Base-by-base conservation (phyloP, 2,797 vertebrate genomes). In the Sebastolobus altivelis region DNA sequence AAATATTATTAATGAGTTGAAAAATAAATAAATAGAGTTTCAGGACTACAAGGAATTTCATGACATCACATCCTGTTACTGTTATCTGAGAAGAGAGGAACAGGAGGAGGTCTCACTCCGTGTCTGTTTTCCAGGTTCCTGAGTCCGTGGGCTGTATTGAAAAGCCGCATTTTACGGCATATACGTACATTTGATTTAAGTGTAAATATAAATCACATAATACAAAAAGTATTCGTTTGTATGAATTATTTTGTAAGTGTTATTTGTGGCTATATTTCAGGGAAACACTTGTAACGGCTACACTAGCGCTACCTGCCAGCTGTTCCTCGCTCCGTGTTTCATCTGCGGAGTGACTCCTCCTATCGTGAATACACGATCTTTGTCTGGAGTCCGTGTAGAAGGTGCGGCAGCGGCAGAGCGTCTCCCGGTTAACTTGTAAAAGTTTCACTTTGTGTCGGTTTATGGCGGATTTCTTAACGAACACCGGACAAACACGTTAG, bases 51-150 rank as follows among this genome's bases (percentile, higher is more conserved):
- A 74, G 94, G 97, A 82, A 88, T 88, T 71, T 38, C 67, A 33
- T 89, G 88, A 91, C 86, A 0, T 88, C 88, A 91, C 29, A 8
- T 93, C 91, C 92, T 75, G 85, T 79, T 69, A 16, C 1, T 9
- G 22, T 22, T 37, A 12, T 1, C 55, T 8, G 20, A 65, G 65
- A 79, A 5, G 1, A 20, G 0, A 0, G 4, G 0, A 20, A 29
- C 67, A 8, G 0, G 4, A 1, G 0, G 87, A 92, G 0, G 56
- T 77, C 0, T 81, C 88, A 92, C 91, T 91, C 74, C 0, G 31
- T 1, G 1, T 2, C n/a, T n/a, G 4, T 82, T 85, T 79, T 13
- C 13, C 1, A 9, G 35, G 0, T 2, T 8, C 25, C 0, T 20
- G 1, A 35, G 2, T 3, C 2, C 6, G 0, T 4, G 4, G 8